Conservation (phyloP, 2,113 vertebrate species). For the Ammodytes marinus region DNA sequence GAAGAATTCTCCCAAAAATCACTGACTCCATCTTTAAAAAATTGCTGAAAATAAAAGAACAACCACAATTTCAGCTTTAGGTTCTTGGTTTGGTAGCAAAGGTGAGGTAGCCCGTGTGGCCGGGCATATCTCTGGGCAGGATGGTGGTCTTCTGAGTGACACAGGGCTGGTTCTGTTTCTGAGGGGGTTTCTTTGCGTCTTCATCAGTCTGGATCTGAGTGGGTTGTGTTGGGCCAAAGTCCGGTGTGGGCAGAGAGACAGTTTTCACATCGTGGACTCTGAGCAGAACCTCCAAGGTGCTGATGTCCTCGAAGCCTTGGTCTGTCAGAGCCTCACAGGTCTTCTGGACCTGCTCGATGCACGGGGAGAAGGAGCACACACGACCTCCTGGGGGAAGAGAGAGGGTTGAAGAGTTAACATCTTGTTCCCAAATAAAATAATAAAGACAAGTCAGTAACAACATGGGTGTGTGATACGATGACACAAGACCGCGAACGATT, state of each 20-base stretch:
- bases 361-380: constrained; percentile 96
- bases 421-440: background rate
- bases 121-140: constrained; percentile 89
- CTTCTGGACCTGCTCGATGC: constrained; percentile 97
- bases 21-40: too few relatives aligned
- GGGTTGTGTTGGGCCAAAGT: constrained; percentile 87
- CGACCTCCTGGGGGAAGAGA: constrained; percentile 88
- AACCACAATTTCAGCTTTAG: constrained; percentile 61
- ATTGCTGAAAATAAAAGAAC: too few relatives aligned
- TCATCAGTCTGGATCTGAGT: constrained; percentile 40
- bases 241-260: constrained; percentile 88
- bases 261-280: constrained; percentile 90
- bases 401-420: background rate
- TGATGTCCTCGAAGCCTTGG: constrained; percentile 90
- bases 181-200: background rate
- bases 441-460: background rate
- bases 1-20: too few relatives aligned
- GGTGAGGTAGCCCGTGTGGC: constrained; percentile 97
- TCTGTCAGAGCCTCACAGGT: constrained; percentile 89
- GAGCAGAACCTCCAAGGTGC: constrained; percentile 94
- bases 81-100: constrained; percentile 94
- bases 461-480: too few relatives aligned
- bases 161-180: constrained; percentile 61
- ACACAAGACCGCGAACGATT: too few relatives aligned
- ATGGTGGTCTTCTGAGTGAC: constrained; percentile 88